Conservation (phyloP, 2,113 vertebrate genomes). For the Paramormyrops kingsleyae region DNA sequence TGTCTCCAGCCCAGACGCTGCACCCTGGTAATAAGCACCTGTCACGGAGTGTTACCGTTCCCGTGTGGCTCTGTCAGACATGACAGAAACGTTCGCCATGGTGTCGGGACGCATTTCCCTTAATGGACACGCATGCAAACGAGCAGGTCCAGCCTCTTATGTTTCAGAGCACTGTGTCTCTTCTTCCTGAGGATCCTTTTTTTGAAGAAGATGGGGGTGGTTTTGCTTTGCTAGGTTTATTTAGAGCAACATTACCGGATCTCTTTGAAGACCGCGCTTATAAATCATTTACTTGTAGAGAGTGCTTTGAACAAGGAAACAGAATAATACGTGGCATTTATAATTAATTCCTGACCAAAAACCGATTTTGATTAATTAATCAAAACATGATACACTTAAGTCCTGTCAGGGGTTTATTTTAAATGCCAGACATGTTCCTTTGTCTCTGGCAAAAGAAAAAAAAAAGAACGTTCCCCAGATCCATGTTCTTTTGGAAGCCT, state of each 20-base stretch:
- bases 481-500: neutral
- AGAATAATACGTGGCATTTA: slow-evolving; percentile 32
- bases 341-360: slow-evolving; percentile 40
- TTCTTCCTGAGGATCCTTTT: slow-evolving; percentile 23
- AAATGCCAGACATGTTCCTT: slow-evolving; percentile 11
- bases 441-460: neutral
- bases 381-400: slow-evolving; percentile 25
- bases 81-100: neutral
- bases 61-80: neutral
- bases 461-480: neutral
- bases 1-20: neutral
- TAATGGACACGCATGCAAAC: slow-evolving; percentile 2
- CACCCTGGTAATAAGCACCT: neutral
- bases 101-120: neutral
- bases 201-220: slow-evolving; percentile 4
- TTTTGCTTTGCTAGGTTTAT: slow-evolving; percentile 50
- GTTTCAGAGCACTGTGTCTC: slow-evolving; percentile 9
- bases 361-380: slow-evolving; percentile 38
- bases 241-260: slow-evolving; percentile 44
- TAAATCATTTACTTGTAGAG: slow-evolving; percentile 35
- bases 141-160: neutral
- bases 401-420: slow-evolving; percentile 21
- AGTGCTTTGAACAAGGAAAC: slow-evolving; percentile 41
- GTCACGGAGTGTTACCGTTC: neutral
- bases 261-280: slow-evolving; percentile 42